phyloP scores from a whole-genome alignment of 2,888 invertebrate genomes.

The Globia sparganii region DNA sequence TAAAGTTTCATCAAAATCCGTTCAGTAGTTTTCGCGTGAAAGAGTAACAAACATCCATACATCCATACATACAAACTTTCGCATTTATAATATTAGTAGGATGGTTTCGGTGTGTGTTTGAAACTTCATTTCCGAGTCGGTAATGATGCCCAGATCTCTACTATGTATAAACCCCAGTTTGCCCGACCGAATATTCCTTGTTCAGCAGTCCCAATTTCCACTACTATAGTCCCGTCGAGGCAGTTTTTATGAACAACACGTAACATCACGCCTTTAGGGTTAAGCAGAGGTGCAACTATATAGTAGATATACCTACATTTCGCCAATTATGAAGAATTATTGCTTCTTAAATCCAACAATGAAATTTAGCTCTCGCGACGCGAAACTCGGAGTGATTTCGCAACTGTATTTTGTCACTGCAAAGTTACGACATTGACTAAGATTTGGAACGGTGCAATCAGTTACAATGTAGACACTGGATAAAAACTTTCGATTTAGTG shows the following conservation, averaged over 20 bases:
- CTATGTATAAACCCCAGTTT: too few species aligned
- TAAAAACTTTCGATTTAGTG: background rate
- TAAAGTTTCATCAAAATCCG: too few species aligned
- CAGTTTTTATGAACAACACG: background rate
- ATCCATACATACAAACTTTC: too few species aligned
- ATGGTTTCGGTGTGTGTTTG: too few species aligned
- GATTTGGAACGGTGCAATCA: conserved; percentile 13
- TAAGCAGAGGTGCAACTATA: background rate
- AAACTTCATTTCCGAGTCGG: too few species aligned
- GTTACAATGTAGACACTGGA: background rate
- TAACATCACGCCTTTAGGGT: background rate
- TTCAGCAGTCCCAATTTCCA: background rate
- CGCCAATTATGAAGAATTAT: background rate
- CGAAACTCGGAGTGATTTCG: conserved; percentile 14
- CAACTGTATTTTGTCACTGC: conserved; percentile 17
- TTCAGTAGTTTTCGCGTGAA: too few species aligned
- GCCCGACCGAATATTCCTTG: background rate
- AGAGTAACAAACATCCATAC: too few species aligned
- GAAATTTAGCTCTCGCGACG: conserved; percentile 5
- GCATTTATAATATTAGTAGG: too few species aligned
- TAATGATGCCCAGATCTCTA: too few species aligned
- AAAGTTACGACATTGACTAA: conserved; percentile 10
- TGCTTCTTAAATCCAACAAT: background rate
- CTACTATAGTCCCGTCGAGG: background rate
- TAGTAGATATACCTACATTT: background rate